Percentiles rank a stretch among this genome's conserved stretches.
phyloP scores from a whole-genome alignment of 2,113 vertebrate species.

The Chloroceryle aenea region DNA sequence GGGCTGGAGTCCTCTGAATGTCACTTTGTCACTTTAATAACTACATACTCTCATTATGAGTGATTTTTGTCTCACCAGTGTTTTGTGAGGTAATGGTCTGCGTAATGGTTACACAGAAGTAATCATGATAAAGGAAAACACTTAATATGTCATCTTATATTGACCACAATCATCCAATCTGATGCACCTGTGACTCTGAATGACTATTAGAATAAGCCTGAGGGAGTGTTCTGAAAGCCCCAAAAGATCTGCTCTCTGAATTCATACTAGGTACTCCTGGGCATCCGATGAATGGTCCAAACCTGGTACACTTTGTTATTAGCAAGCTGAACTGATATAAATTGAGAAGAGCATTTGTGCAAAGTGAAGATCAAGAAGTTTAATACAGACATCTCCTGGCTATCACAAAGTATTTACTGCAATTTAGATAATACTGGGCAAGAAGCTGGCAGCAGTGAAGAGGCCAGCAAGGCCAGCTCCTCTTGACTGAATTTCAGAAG shows the following conservation, averaged over 20 bases:
- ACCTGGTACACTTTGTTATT: not conserved
- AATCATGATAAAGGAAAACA: not conserved
- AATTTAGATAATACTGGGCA: not conserved
- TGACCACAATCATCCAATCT: not conserved
- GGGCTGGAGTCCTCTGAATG: not conserved
- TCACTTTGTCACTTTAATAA: constrained; percentile 6
- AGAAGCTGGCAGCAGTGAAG: not conserved
- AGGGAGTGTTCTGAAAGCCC: not conserved
- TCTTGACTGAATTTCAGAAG: not conserved
- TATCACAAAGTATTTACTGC: not conserved
- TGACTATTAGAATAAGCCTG: not conserved
- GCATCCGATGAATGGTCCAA: not conserved
- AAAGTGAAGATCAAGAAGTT: not conserved
- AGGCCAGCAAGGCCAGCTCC: not conserved
- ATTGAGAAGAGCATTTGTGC: rapidly evolving
- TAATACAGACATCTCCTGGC: not conserved
- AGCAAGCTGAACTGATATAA: not conserved
- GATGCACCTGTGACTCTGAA: not conserved
- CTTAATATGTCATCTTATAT: not conserved
- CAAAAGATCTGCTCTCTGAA: not conserved
- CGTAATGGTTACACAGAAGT: not conserved
- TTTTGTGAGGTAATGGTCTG: constrained; percentile 15
- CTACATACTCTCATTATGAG: not conserved
- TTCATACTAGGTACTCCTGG: not conserved
- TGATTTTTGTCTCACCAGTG: constrained; percentile 5